Conservation (phyloP, 2,113 vertebrate species). For the Pelecanoides urinatrix region DNA sequence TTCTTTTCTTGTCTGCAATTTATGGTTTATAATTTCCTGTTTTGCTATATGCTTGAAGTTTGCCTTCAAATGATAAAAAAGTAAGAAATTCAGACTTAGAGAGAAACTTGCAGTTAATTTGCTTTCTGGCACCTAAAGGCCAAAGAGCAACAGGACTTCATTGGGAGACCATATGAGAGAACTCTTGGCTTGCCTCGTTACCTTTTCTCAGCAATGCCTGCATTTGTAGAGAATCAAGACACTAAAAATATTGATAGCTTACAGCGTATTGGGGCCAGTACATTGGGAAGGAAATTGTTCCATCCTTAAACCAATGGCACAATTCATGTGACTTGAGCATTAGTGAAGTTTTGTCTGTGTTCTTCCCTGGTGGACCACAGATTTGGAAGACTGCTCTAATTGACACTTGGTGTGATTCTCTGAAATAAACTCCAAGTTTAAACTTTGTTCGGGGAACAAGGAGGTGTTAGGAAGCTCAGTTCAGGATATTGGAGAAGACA, state of each 20-base stretch:
- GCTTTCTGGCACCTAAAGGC: neutral
- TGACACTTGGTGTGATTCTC: neutral
- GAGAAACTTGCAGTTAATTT: neutral
- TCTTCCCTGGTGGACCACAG: neutral
- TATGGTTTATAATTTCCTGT: neutral
- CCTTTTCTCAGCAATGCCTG: neutral
- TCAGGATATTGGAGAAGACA: neutral
- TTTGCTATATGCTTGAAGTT: neutral
- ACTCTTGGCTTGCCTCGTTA: neutral
- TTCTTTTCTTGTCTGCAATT: neutral
- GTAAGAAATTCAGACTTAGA: neutral
- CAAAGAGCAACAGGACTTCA: neutral
- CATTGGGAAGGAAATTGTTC: neutral
- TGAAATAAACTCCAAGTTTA: neutral
- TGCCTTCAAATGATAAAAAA: neutral
- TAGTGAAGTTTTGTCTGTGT: neutral
- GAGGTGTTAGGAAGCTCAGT: neutral
- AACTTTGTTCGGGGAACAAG: neutral
- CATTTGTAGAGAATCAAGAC: neutral
- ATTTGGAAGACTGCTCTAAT: neutral
- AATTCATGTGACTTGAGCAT: neutral
- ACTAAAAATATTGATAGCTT: neutral
- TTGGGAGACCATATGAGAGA: neutral
- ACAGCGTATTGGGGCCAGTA: neutral
- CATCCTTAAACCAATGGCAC: neutral